These are phyloP conservation scores for Drosophila azteca DNA, from an alignment of 1,140 invertebrate genomes.

Conservation along the genomic window DNA sequence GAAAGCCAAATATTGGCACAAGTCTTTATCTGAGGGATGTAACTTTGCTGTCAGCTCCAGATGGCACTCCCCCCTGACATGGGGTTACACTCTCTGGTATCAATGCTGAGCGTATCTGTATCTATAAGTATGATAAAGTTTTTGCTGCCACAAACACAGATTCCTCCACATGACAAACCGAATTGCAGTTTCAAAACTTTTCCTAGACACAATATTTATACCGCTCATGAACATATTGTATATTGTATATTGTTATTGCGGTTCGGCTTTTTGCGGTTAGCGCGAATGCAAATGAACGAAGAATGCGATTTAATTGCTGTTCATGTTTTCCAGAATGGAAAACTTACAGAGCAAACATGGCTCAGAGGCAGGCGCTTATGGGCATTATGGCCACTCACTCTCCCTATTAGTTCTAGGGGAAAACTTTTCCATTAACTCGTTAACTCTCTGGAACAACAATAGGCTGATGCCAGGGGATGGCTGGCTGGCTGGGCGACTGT, in stretches of 20 bases:
- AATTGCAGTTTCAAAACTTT: conserved; percentile 36
- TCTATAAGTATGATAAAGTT: conserved; percentile 28
- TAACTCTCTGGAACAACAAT: conserved; percentile 68
- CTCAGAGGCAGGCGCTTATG: conserved; percentile 8
- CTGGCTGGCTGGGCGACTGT: conserved; percentile 14
- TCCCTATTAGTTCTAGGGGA: conserved; percentile 44
- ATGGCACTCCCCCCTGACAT: conserved; percentile 9
- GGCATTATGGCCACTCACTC: conserved; percentile 14
- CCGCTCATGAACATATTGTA: conserved; percentile 24
- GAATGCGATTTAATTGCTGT: conserved; percentile 35
- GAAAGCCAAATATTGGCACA: conserved; percentile 69
- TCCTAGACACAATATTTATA: conserved; percentile 6
- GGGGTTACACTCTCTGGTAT: conserved; percentile 10
- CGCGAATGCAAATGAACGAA: conserved; percentile 45
- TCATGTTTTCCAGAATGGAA: conserved; percentile 32
- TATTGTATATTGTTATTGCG: conserved; percentile 31
- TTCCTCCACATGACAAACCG: conserved; percentile 8
- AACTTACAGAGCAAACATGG: conserved; percentile 33
- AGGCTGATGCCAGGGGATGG: conserved; percentile 14
- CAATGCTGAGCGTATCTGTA: background rate
- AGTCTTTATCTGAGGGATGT: conserved; percentile 67
- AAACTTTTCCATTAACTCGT: conserved; percentile 79
- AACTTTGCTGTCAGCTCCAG: conserved; percentile 46
- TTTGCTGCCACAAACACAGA: conserved; percentile 15
- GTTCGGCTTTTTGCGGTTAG: conserved; percentile 9